Evolutionary conservation across 2,113 vertebrate genomes (phyloP), one percentile per base, ranked within the genome.

Genomic region (Datnioides undecimradiatus): DNA sequence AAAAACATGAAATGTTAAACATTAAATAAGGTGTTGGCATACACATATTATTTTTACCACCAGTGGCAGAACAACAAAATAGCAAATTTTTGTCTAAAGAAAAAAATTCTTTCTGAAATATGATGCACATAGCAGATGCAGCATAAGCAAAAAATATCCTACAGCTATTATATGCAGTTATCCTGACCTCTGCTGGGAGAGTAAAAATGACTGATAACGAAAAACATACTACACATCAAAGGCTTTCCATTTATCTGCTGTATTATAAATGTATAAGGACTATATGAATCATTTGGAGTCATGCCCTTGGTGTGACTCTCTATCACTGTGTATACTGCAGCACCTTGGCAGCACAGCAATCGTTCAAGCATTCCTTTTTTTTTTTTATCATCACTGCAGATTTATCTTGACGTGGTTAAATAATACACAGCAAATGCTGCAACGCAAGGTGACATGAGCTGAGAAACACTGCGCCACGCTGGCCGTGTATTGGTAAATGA

Each of bases 351-450:
- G 4, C 2, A 16, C 9, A 8, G 57, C 55, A 55, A 48, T 57
- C 45, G 45, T 25, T 77, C 55, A 38, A 19, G 59, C 41, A 68
- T 71, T 69, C 3, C 21, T 6, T 41, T n/a, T 31, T 41, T n/a
- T 31, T 17, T 59, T 69, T 52, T n/a, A 46, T 81, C 45, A 66
- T 29, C 48, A 7, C 16, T 29, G 43, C 21, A 58, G 19, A 57
- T 76, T 79, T n/a, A 82, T 87, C 82, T 68, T 23, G 21, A 73
- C 11, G 2, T 36, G 73, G 34, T 75, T 64, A 76, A 79, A 84
- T 45, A 87, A 70, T 21, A 80, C 71, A 45, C 38, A 23, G 31
- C 34, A 54, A 84, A 76, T 45, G 5, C 45, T 46, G 66, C 31
- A 36, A 17, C 33, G 49, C 80, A 77, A 86, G 63, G 78, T 80